Evolutionary conservation across 2,113 vertebrate genomes (phyloP).

Genomic region (Gymnorhina tibicen): DNA sequence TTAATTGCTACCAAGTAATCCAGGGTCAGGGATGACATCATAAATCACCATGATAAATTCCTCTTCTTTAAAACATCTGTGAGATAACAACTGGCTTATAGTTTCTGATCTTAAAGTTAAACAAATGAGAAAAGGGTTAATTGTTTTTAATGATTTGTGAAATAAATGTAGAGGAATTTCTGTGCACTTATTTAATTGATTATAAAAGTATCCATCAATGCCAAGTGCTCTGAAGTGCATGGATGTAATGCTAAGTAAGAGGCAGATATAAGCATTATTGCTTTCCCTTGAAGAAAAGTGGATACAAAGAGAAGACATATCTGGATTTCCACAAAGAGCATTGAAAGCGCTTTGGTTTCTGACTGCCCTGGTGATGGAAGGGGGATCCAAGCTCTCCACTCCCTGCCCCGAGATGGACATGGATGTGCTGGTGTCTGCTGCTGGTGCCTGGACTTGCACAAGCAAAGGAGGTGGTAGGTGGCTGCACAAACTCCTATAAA

Average conservation of each 20-base stretch:
- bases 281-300: not conserved
- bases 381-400: not conserved
- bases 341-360: not conserved
- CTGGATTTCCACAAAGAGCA: not conserved
- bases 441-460: not conserved
- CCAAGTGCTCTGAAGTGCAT: not conserved
- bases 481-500: not conserved
- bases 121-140: not conserved
- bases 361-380: not conserved
- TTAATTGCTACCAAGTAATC: not conserved
- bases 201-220: not conserved
- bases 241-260: not conserved
- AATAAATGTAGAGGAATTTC: not conserved
- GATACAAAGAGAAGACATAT: fast-evolving
- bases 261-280: not conserved
- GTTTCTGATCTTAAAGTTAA: not conserved
- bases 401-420: not conserved
- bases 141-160: not conserved
- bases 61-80: not conserved
- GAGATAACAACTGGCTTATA: not conserved
- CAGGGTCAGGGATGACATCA: not conserved
- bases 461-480: not conserved
- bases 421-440: not conserved
- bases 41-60: not conserved
- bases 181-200: not conserved